Base-by-base conservation (phyloP, 2,797 vertebrate species). In the Poeciliopsis presidionis region DNA sequence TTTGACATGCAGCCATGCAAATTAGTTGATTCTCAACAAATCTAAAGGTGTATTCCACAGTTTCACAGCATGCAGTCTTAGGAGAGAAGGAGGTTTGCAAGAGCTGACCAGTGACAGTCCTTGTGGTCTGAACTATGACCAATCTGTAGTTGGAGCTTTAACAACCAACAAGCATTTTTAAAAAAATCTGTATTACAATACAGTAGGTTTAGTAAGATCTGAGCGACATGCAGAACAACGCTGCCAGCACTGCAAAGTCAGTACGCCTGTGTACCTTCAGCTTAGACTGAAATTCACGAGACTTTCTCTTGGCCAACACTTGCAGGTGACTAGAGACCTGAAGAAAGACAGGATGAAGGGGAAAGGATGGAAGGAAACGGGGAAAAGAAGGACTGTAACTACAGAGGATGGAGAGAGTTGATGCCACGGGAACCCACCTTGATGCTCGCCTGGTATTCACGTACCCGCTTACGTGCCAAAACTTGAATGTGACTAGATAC, bases 401-500 rank as follows among this genome's bases (percentile, higher is more conserved):
- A 96, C 92, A 92, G 93, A 91, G 95, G 90, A 94, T 89, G 85
- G 81, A 75, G 89, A 88, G 80, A 79, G 83, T 43, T 16, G 85
- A 80, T 72, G 67, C 46, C 51, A 76, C 7, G 73, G 73, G 73
- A 70, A 94, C 94, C 93, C 97, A 99, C 98, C 98, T 99, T 99
- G 95, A 99, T 99, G 96, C 97, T 97, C 88, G 97, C 96, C 96
- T 99, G 98, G 96, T 99, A 99, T 95, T 99, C 98, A 93, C 98
- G 97, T 92, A 99, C 97, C 95, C 97, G 97, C 97, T 99, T 99
- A 95, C 98, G 96, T 90, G 98, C 98, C 97, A 99, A 97, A 96
- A 99, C 98, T 96, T 99, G 98, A 95, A 99, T 99, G 95, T 99
- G 98, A 97, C 98, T 99, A 96, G 98, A 98, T 95, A 98, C 98